A percentile compares a stretch with the other conserved stretches of the same genome.
Evolutionary conservation across 2,797 vertebrate genomes (phyloP).

Genomic region (Perodicticus potto): DNA sequence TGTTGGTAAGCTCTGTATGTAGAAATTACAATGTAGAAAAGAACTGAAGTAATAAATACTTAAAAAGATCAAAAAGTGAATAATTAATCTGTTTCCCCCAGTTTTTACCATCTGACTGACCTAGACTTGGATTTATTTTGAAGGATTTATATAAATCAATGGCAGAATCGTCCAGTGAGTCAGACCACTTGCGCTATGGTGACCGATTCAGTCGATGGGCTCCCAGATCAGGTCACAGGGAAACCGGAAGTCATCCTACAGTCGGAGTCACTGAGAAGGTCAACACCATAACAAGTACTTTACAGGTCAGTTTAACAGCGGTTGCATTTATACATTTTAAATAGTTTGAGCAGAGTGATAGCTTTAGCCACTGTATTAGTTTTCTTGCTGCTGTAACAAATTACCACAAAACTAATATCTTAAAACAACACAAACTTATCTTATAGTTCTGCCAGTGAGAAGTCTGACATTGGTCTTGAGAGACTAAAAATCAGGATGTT

Average conservation of each 20-base stretch:
- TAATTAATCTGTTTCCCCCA: neutral
- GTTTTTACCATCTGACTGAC: conserved; percentile 39
- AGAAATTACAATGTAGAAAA: conserved; percentile 29
- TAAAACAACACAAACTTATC: conserved; percentile 11
- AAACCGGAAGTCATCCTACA: conserved; percentile 72
- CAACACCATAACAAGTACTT: conserved; percentile 93
- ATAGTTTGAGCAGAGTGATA: conserved; percentile 16
- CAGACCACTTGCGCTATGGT: conserved; percentile 88
- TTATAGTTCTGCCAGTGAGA: neutral
- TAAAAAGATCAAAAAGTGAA: conserved; percentile 7
- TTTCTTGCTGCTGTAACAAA: conserved; percentile 6
- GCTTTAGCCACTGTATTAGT: neutral
- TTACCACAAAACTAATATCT: conserved; percentile 6
- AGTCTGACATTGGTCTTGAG: neutral
- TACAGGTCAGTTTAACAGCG: conserved; percentile 90
- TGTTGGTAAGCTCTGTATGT: neutral
- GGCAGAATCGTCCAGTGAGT: conserved; percentile 94
- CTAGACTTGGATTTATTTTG: conserved; percentile 62
- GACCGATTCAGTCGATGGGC: conserved; percentile 76
- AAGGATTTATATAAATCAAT: conserved; percentile 87
- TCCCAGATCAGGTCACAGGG: conserved; percentile 86
- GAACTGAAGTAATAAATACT: neutral
- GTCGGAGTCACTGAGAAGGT: conserved; percentile 94
- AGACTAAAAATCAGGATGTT: neutral
- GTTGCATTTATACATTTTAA: neutral